These are phyloP conservation scores for Arrhamphus sclerolepis DNA, from an alignment of 2,797 vertebrate genomes.

Conservation along the genomic window DNA sequence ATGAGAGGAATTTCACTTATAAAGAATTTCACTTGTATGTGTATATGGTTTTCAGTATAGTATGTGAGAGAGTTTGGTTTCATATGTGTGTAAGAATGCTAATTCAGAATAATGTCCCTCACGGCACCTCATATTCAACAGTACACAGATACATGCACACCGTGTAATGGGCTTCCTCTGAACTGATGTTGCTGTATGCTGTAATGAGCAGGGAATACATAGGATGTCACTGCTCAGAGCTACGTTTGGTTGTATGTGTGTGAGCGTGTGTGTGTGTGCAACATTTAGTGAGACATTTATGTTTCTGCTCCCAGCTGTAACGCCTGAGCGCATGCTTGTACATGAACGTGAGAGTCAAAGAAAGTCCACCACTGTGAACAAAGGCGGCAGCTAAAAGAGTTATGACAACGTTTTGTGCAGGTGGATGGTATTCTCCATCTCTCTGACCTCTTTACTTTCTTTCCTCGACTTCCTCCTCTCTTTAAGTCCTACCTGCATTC, in stretches of 20 bases:
- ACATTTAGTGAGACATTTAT: conserved; percentile 41
- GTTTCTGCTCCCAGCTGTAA: conserved; percentile 13
- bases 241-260: conserved; percentile 42
- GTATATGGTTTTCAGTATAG: no score
- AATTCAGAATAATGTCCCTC: no score
- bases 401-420: conserved; percentile 48
- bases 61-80: no score
- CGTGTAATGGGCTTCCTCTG: conserved; percentile 57
- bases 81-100: no score
- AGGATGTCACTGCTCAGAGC: conserved; percentile 50
- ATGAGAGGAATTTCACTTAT: no score
- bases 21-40: no score
- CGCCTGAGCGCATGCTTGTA: conserved; percentile 13
- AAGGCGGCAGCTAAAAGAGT: conserved; percentile 49
- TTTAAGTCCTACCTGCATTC: neutral
- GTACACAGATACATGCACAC: conserved; percentile 27
- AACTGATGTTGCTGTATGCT: conserved; percentile 65
- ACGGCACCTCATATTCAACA: conserved; percentile 16
- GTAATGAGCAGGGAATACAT: conserved; percentile 72
- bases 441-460: neutral
- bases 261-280: conserved; percentile 21
- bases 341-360: conserved; percentile 12
- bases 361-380: conserved; percentile 50
- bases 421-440: conserved; percentile 17
- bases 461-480: conserved; percentile 10